Evolutionary conservation across 1,140 invertebrate species (phyloP).

Genomic region (Scaptomyza graminum): DNA sequence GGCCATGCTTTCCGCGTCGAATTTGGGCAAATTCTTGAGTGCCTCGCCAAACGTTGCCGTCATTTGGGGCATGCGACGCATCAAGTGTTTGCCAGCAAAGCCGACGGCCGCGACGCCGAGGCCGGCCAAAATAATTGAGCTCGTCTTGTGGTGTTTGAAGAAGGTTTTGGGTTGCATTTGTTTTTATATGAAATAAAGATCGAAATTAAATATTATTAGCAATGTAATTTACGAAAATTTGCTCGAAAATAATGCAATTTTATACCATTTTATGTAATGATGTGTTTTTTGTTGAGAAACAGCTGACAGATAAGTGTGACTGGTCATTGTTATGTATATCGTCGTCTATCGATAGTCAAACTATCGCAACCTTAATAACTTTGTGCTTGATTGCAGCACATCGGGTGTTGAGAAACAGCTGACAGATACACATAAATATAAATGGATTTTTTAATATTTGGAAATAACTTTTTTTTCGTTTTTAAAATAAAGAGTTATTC

Average conservation of each 20-base stretch:
- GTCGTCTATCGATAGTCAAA: background rate
- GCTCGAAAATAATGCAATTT: slow-evolving; percentile 39
- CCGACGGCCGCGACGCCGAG: slow-evolving; percentile 93
- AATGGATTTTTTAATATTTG: no score
- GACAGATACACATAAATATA: no score
- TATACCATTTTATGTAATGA: slow-evolving; percentile 76
- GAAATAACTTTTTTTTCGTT: no score
- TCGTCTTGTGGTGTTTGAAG: slow-evolving; percentile 85
- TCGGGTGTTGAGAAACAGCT: no score
- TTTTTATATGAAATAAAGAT: slow-evolving; percentile 19
- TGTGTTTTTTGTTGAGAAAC: slow-evolving; percentile 21
- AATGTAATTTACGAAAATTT: slow-evolving; percentile 10
- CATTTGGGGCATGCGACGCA: slow-evolving; percentile 90
- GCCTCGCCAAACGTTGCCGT: slow-evolving; percentile 91
- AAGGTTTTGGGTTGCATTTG: background rate
- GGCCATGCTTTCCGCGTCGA: slow-evolving; percentile 91
- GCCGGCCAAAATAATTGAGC: slow-evolving; percentile 90
- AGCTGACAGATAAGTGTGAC: slow-evolving; percentile 50
- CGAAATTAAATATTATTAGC: slow-evolving; percentile 1
- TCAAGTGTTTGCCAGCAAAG: slow-evolving; percentile 91
- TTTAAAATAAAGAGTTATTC: no score
- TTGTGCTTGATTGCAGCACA: no score
- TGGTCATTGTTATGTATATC: background rate
- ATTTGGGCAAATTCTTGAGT: slow-evolving; percentile 91
- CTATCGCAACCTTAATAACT: no score